Evolutionary conservation across 2,113 vertebrate species (phyloP), one percentile per base, ranked within the genome.

Genomic region (Arothron firmamentum): DNA sequence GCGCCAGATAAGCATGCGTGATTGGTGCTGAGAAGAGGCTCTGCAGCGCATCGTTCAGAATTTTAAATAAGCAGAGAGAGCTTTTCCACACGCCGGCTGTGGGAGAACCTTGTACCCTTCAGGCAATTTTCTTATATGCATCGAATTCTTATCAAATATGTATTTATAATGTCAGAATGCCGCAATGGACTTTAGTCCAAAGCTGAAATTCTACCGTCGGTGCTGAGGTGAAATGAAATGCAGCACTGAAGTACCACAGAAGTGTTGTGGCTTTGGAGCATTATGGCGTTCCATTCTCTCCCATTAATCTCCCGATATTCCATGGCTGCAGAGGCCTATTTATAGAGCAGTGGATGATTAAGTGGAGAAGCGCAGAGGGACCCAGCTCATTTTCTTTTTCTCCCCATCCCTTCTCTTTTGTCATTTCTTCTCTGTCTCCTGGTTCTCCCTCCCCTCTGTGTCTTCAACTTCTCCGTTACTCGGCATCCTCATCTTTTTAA

Each of bases 251-350:
- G 66, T 73, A 48, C 50, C 70, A 50, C 47, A 56, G 52, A 81
- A 78, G 67, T 76, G 72, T 70, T 59, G 59, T 59, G 75, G 74
- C 75, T 70, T 78, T 41, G n/a, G 55, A 72, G 65, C 73, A 63
- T 72, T 80, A 74, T 75, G 75, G 68, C 34, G 52, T 62, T 57
- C 77, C 65, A 78, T 77, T 85, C 82, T 78, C 77, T 79, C 61
- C 60, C 75, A 88, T 88, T 88, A 85, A 88, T 86, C 84, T 87
- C 80, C 72, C 65, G 79, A 86, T 87, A 87, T 84, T 87, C 81
- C 78, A 74, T 59, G 63, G 72, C 81, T 75, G 73, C 75, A 60
- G 74, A 79, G 61, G 54, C 72, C 83, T 88, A 88, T 88, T 87
- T 85, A 84, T 88, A 88, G 86, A 85, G 52, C 62, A 45, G 62